Evolutionary conservation across 2,113 vertebrate species (phyloP), one percentile per base, ranked within the genome.

Genomic region (Rhea pennata): DNA sequence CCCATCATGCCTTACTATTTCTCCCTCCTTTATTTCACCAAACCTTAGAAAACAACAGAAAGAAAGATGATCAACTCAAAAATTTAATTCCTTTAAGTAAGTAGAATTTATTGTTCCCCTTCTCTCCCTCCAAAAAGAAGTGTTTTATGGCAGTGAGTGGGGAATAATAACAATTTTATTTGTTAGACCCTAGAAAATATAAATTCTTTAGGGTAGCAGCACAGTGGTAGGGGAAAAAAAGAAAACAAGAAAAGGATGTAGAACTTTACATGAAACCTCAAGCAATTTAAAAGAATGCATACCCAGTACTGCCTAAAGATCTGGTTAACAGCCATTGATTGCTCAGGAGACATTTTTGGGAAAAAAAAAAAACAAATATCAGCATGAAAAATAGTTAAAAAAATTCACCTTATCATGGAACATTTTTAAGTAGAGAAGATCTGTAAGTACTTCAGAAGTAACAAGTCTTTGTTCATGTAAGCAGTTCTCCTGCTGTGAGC

Each of bases 1-100:
- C 20, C 99, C 98, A 3, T 99, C 98, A 0, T 99, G 98, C 66
- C 99, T 98, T 58, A 97, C 83, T 65, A 99, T 87, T 7, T 93
- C 96, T 4, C 39, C 90, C 15, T 98, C 98, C 53, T 97, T 98
- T 17, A 84, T 31, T 27, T 98, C 98, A 33, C 98, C 98, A 77
- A 99, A 98, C 93, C 99, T 99, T 83, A 48, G 54, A 46, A 88
- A 88, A 81, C 13, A 95, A 44, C n/a, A 76, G 46, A 78, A 81
- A 62, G 5, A 27, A 65, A 46, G 22, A 74, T 48, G 10, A 79
- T 76, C 56, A 94, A 51, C 39, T 65, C 26, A 15, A 69, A 67
- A 50, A 29, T 5, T n/a, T 21, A 53, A 58, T 56, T 46, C 44
- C 82, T 73, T 83, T 12, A 75, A 0, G 24, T 4, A 33, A 50